Percentiles rank a stretch among this genome's conserved stretches.
Evolutionary conservation across 2,797 vertebrate genomes (phyloP).

Genomic region (Benthosema pterotum): DNA sequence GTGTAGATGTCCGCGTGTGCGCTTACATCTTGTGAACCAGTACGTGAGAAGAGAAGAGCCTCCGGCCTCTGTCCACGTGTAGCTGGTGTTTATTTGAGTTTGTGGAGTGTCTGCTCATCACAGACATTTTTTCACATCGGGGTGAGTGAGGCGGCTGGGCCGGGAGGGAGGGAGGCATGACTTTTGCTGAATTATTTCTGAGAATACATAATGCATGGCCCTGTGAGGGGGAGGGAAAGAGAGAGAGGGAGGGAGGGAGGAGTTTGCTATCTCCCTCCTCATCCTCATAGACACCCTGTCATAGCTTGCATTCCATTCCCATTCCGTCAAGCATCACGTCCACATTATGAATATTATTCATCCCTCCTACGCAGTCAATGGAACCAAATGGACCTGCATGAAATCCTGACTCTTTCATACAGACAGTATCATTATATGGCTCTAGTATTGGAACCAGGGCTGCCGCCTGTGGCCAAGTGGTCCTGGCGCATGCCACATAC

Average conservation of each 20-base stretch:
- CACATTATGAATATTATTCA: not conserved
- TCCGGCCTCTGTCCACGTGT: not conserved
- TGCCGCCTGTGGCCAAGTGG: too few relatives aligned
- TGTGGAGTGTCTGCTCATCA: conserved; percentile 22
- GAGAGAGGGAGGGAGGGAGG: conserved; percentile 17
- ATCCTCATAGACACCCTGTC: conserved; percentile 14
- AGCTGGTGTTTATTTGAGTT: conserved; percentile 26
- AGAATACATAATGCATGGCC: conserved; percentile 72
- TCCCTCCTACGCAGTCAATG: too few relatives aligned
- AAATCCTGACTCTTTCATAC: too few relatives aligned
- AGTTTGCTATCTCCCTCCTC: conserved; percentile 17
- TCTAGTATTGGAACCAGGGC: too few relatives aligned
- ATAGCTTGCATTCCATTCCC: not conserved
- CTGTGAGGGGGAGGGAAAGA: conserved; percentile 22
- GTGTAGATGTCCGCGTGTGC: too few relatives aligned
- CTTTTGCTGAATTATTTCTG: conserved; percentile 77
- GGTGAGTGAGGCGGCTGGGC: conserved; percentile 37
- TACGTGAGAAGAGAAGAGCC: conserved; percentile 10
- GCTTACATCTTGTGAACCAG: conserved; percentile 24
- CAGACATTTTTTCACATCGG: conserved; percentile 40
- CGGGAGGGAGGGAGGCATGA: conserved; percentile 44
- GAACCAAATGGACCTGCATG: too few relatives aligned
- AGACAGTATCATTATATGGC: too few relatives aligned
- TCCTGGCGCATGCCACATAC: too few relatives aligned
- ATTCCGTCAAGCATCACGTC: conserved; percentile 2